A percentile compares a stretch with the other conserved stretches of the same genome.
These are phyloP conservation scores for Coilia nasus DNA, from an alignment of 2,797 vertebrate species.

Conservation along the genomic window DNA sequence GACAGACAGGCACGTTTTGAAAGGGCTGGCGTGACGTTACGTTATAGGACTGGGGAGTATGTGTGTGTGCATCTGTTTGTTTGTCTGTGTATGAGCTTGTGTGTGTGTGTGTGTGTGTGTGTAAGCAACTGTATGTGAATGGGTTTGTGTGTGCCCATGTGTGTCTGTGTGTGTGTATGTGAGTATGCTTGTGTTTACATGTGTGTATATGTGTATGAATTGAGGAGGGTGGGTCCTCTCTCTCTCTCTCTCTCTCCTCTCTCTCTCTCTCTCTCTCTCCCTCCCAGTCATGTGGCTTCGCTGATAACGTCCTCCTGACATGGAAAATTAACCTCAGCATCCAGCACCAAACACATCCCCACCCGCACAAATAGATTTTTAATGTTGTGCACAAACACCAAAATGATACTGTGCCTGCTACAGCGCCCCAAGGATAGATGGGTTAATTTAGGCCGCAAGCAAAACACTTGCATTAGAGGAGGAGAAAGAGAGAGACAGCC, in stretches of 20 bases:
- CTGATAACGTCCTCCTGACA: slow-evolving; percentile 53
- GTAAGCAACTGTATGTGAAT: not conserved
- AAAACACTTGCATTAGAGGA: not conserved
- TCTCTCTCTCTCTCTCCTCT: slow-evolving; percentile 13
- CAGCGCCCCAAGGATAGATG: slow-evolving; percentile 48
- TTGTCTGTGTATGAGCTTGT: not conserved
- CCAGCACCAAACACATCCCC: slow-evolving; percentile 28
- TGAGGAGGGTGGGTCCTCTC: not conserved
- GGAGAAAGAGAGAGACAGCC: not conserved
- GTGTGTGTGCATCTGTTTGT: not conserved
- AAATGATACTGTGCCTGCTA: slow-evolving; percentile 44
- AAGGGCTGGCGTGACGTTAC: slow-evolving; percentile 43
- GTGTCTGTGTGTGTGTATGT: no score
- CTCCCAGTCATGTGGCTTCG: slow-evolving; percentile 35
- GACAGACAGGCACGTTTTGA: slow-evolving; percentile 51
- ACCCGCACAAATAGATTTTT: slow-evolving; percentile 49
- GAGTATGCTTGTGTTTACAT: no score
- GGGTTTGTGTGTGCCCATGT: no score
- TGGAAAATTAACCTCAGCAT: slow-evolving; percentile 49
- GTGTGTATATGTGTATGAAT: no score
- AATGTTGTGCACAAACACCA: slow-evolving; percentile 46
- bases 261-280: slow-evolving; percentile 10
- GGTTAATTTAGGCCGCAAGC: slow-evolving; percentile 44
- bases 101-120: not conserved
- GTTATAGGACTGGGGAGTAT: not conserved